Conservation (phyloP, 2,113 vertebrate genomes). For the cattle (Bos taurus) region DNA sequence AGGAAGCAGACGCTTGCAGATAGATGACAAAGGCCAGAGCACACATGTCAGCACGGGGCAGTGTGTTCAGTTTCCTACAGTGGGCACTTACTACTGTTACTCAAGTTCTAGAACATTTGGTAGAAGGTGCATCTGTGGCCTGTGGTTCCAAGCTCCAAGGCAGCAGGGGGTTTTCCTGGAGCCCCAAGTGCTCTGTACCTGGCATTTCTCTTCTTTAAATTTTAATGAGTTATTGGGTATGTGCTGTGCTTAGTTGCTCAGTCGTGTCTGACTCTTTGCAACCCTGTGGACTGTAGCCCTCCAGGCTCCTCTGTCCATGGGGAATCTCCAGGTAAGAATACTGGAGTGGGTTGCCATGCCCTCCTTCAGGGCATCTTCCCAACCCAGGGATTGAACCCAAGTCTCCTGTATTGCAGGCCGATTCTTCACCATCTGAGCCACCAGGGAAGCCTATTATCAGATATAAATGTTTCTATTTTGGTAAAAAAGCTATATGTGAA, state of each 20-base stretch:
- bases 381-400: neutral
- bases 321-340: neutral
- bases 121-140: fast-evolving
- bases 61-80: neutral
- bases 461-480: neutral
- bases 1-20: neutral
- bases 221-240: neutral
- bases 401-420: neutral
- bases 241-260: neutral
- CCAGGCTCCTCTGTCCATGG: neutral
- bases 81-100: fast-evolving
- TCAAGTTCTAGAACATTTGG: neutral
- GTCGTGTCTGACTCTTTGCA: neutral
- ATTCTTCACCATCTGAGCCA: neutral
- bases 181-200: neutral
- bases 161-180: fast-evolving
- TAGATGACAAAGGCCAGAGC: too few species aligned
- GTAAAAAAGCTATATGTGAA: neutral
- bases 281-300: neutral
- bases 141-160: neutral
- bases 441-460: neutral
- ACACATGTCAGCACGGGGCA: fast-evolving
- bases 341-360: neutral
- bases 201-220: neutral
- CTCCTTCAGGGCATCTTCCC: neutral